Conservation (phyloP, 2,797 vertebrate genomes). For the Peromyscus aztecus region DNA sequence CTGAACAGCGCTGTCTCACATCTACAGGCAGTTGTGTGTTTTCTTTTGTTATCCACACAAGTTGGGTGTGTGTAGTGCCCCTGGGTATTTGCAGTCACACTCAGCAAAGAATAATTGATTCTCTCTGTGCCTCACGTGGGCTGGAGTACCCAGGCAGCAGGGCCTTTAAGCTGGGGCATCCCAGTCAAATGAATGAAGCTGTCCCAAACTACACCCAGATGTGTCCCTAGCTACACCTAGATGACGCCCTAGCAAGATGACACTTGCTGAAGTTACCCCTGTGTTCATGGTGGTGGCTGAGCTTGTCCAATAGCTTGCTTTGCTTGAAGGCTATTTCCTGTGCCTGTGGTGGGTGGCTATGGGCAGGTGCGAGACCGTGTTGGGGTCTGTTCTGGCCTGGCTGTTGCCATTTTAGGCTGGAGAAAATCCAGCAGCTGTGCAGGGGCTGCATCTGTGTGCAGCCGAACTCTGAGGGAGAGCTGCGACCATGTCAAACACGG, state of each 20-base stretch:
- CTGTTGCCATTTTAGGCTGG: not conserved
- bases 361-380: not conserved
- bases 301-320: not conserved
- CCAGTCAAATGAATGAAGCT: not conserved
- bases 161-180: not conserved
- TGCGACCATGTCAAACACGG: not conserved
- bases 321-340: not conserved
- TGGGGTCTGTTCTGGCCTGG: not conserved
- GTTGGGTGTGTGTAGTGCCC: not conserved
- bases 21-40: not conserved
- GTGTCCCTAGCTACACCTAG: too few species aligned
- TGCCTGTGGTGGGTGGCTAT: rapidly evolving
- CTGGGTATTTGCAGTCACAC: not conserved
- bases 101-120: not conserved
- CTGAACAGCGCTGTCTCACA: not conserved
- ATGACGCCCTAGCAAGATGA: rapidly evolving
- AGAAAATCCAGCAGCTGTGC: too few species aligned
- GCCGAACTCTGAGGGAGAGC: not conserved
- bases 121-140: not conserved
- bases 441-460: not conserved
- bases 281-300: not conserved
- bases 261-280: not conserved
- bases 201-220: too few species aligned
- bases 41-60: not conserved
- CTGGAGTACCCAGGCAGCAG: not conserved